Percentiles rank a stretch among this genome's conserved stretches.
Evolutionary conservation across 1,140 invertebrate species (phyloP).

Genomic region (Anagrus nilaparvatae): DNA sequence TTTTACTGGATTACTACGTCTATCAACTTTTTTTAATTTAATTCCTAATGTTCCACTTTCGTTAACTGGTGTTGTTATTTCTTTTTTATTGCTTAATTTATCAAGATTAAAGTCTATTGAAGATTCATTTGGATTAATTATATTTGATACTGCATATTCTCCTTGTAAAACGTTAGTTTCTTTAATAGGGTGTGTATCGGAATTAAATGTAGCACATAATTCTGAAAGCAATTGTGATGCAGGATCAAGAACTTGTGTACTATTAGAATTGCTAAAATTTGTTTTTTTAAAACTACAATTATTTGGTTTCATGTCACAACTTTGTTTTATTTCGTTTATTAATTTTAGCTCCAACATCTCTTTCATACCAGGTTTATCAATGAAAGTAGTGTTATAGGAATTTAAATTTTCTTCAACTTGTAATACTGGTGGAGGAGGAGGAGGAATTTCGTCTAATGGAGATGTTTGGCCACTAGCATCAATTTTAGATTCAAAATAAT

Average conservation of each 20-base stretch:
- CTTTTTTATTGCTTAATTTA: background rate
- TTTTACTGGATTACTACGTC: constrained; percentile 40
- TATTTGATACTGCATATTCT: constrained; percentile 33
- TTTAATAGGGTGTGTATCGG: constrained; percentile 22
- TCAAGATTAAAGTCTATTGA: background rate
- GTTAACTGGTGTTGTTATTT: constrained; percentile 3
- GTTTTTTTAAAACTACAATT: constrained; percentile 19
- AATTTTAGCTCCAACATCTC: constrained; percentile 71
- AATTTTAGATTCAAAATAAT: constrained; percentile 26
- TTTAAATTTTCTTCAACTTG: constrained; percentile 2
- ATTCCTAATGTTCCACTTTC: constrained; percentile 29
- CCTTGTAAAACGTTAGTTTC: constrained; percentile 19
- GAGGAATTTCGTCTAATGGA: constrained; percentile 21
- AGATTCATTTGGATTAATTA: background rate
- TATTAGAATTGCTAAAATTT: constrained; percentile 16
- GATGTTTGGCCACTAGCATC: constrained; percentile 7
- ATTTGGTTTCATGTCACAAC: constrained; percentile 52
- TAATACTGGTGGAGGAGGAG: constrained; percentile 25
- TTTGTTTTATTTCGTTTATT: constrained; percentile 71
- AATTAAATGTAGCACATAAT: constrained; percentile 40
- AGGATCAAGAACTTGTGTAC: constrained; percentile 38
- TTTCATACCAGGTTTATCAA: constrained; percentile 49
- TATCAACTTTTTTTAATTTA: constrained; percentile 59
- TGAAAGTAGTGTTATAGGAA: constrained; percentile 24
- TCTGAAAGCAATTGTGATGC: constrained; percentile 71